Base-by-base conservation (phyloP, 2,797 vertebrate genomes). In the Podargus strigoides region DNA sequence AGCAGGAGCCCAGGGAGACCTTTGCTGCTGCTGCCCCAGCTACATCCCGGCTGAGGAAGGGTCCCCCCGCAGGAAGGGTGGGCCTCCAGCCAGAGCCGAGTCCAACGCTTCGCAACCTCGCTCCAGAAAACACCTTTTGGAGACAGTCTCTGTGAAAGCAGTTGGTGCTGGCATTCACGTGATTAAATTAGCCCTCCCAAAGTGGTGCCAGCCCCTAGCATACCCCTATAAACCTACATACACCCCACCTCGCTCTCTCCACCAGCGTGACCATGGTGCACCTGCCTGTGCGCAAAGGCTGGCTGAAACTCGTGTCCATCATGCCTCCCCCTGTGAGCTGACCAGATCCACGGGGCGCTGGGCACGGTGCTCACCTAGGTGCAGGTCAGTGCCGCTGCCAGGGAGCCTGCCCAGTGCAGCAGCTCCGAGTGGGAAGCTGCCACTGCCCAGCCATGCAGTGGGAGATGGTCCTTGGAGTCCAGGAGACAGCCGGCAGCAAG, bases 281-380 rank as follows among this genome's bases (percentile, higher is more conserved):
- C 42, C 69, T 62, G 64, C 63, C 47, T 15, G 3, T 2, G 23
- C 63, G 50, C 68, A 85, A 44, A 28, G 41, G 26, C 14, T 21
- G 19, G 52, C 32, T 50, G 75, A 39, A 56, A 17, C 14, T 41
- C 6, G 0, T 7, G 32, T 34, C 55, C 4, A 0, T 50, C 12
- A 44, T 56, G 28, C 34, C 41, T 60, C 42, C 34, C 4, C 2
- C 37, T 5, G 49, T n/a, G 58, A 56, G n/a, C 42, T 44, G 37
- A 34, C 50, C 70, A 34, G 24, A 28, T 4, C 3, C 24, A 9
- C 37, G 0, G 0, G 28, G 49, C 2, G 1, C 4, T 12, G 26
- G 59, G 47, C 56, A 41, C 0, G 0, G 12, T 4, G 1, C 27
- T 62, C 17, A 2, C 53, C 77, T 47, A 94, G 78, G 69, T 87